Conservation (phyloP, 2,888 invertebrate species). For the Parnassius mnemosyne region DNA sequence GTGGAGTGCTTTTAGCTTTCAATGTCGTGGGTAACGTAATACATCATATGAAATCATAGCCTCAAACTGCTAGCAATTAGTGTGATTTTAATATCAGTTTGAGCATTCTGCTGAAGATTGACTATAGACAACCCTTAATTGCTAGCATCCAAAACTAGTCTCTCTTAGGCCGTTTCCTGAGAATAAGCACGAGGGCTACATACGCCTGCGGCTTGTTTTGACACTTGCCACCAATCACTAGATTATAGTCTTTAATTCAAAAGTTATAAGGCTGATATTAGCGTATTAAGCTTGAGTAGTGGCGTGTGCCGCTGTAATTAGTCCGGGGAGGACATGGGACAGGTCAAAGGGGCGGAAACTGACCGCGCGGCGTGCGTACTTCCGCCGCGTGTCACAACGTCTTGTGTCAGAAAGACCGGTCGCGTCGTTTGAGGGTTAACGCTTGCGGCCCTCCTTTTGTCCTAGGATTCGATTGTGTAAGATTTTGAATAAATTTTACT, state of each 20-base stretch:
- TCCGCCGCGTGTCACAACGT: slow-evolving; percentile 62
- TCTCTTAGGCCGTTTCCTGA: slow-evolving; percentile 65
- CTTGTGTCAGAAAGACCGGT: slow-evolving; percentile 55
- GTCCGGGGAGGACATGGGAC: slow-evolving; percentile 48
- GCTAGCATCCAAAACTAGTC: slow-evolving; percentile 49
- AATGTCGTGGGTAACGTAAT: too few species aligned
- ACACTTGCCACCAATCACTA: slow-evolving; percentile 32
- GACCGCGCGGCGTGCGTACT: slow-evolving; percentile 66
- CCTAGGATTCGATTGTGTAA: slow-evolving; percentile 10
- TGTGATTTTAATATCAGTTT: too few species aligned
- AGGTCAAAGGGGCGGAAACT: slow-evolving; percentile 76
- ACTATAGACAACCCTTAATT: slow-evolving; percentile 40
- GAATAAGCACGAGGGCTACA: slow-evolving; percentile 46
- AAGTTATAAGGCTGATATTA: slow-evolving; percentile 11
- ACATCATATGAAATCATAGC: too few species aligned
- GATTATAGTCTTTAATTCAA: slow-evolving; percentile 39
- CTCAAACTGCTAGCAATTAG: too few species aligned
- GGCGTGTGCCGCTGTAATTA: slow-evolving; percentile 58
- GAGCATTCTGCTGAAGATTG: neutral
- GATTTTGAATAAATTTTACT: neutral
- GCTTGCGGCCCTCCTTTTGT: slow-evolving; percentile 25
- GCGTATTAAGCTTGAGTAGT: slow-evolving; percentile 23
- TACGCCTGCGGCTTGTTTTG: slow-evolving; percentile 43
- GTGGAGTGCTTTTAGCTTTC: too few species aligned
- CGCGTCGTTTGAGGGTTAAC: slow-evolving; percentile 43